phyloP scores from a whole-genome alignment of 2,113 vertebrate species.

The mouse (Mus musculus) region GRCm39 chr10:17369501-17370000 shows the following conservation, averaged over 20 bases:
- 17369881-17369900: slow-evolving; percentile 75
- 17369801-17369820: slow-evolving; percentile 35
- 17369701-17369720: background rate
- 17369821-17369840: slow-evolving; percentile 59
- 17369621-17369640: background rate
- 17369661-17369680: background rate
- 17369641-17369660: background rate
- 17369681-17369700: background rate
- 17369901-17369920: slow-evolving; percentile 67
- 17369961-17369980: slow-evolving; percentile 58
- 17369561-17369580: slow-evolving; percentile 5
- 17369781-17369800: slow-evolving; percentile 28
- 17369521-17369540: background rate
- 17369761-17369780: background rate
- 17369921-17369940: slow-evolving; percentile 69
- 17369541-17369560: background rate
- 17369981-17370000: slow-evolving; percentile 52
- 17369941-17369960: slow-evolving; percentile 76
- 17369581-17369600: slow-evolving; percentile 2
- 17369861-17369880: slow-evolving; percentile 62
- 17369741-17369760: slow-evolving; percentile 45
- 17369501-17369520: background rate
- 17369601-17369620: background rate
- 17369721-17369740: background rate
- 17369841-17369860: slow-evolving; percentile 45